Percentiles rank a stretch among this genome's conserved stretches.
These are phyloP conservation scores for Eonycteris spelaea DNA, from an alignment of 2,113 vertebrate species.

Conservation along the genomic window DNA sequence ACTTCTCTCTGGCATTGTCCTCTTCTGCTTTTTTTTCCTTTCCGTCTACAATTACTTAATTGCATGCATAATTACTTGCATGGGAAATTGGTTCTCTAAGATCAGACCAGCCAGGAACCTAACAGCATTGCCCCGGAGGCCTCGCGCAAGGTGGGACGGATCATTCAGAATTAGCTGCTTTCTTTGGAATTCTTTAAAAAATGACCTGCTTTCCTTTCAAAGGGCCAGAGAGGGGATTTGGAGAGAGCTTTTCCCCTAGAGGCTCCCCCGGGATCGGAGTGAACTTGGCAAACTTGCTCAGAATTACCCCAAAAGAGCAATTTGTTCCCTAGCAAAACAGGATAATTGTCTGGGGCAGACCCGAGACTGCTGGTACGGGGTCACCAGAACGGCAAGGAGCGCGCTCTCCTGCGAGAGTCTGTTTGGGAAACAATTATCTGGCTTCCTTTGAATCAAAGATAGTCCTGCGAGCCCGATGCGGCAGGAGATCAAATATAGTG, in stretches of 20 bases:
- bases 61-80: conserved; percentile 46
- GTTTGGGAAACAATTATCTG: conserved; percentile 69
- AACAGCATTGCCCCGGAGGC: not conserved
- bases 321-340: conserved; percentile 74
- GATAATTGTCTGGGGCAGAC: conserved; percentile 70
- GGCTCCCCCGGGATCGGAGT: conserved; percentile 15
- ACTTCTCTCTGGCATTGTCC: not conserved
- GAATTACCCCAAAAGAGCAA: conserved; percentile 73
- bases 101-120: not conserved
- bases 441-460: conserved; percentile 60
- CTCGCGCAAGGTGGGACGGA: conserved; percentile 11
- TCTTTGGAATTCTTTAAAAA: conserved; percentile 53
- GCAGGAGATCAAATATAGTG: conserved; percentile 34
- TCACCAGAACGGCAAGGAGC: not conserved
- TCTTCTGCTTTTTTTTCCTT: not conserved
- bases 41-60: conserved; percentile 64
- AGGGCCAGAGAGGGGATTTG: conserved; percentile 18
- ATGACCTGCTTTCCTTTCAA: conserved; percentile 49
- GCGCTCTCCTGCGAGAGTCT: not conserved
- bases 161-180: not conserved
- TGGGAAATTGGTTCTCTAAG: conserved; percentile 15
- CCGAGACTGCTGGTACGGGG: not conserved
- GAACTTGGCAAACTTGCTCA: conserved; percentile 65
- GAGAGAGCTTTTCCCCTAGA: conserved; percentile 8
- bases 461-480: not conserved